Conservation (phyloP, 2,797 vertebrate species). For the Coendou prehensilis region DNA sequence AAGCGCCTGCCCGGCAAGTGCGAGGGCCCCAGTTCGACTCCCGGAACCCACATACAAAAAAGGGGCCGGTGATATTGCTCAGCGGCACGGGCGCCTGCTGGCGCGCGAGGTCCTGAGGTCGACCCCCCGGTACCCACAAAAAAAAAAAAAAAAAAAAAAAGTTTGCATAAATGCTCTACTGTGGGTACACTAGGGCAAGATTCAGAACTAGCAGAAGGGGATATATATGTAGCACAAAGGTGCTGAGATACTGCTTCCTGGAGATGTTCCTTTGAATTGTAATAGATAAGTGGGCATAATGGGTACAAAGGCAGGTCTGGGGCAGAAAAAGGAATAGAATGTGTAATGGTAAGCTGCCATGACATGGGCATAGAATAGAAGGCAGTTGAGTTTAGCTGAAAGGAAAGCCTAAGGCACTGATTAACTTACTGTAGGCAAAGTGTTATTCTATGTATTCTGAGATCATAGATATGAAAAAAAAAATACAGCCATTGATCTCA, state of each 20-base stretch:
- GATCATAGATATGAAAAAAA: background rate
- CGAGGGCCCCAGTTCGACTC: no score
- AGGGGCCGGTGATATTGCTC: no score
- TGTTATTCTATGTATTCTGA: background rate
- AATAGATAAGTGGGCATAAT: background rate
- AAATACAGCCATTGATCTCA: background rate
- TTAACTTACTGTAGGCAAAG: background rate
- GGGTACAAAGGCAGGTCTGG: background rate
- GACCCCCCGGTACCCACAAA: no score
- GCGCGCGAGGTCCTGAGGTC: no score
- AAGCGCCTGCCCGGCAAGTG: no score
- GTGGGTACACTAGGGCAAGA: background rate
- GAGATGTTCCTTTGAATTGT: background rate
- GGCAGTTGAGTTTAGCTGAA: background rate
- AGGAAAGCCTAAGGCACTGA: background rate
- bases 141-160: no score
- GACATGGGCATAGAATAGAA: background rate
- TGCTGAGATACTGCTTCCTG: background rate
- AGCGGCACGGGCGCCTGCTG: no score
- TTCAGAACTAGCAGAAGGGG: background rate
- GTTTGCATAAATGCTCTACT: background rate
- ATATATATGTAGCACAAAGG: background rate
- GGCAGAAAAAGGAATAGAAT: constrained; percentile 4
- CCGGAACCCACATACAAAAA: no score
- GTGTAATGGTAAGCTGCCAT: background rate